phyloP scores from a whole-genome alignment of 2,888 invertebrate genomes.

The Sminthurides aquaticus region DNA sequence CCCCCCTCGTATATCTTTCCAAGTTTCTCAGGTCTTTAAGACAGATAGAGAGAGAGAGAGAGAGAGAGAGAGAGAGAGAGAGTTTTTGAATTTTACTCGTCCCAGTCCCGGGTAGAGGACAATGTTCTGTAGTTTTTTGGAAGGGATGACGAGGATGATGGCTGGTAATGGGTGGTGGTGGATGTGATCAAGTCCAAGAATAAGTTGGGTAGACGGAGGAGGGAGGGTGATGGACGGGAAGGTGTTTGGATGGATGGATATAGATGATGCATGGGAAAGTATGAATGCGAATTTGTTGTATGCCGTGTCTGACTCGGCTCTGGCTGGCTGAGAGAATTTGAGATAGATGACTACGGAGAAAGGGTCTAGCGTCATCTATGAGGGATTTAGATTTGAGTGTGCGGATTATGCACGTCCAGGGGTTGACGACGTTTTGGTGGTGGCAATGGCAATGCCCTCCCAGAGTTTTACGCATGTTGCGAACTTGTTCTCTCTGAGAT shows the following conservation, averaged over 20 bases:
- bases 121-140: too few relatives aligned
- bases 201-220: neutral
- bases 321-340: neutral
- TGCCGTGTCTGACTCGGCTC: neutral
- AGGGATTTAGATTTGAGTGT: too few relatives aligned
- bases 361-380: neutral
- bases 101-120: too few relatives aligned
- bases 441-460: conserved; percentile 9
- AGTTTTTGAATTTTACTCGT: too few relatives aligned
- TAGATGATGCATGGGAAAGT: neutral
- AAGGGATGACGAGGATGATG: too few relatives aligned
- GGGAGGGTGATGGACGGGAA: neutral
- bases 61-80: too few relatives aligned
- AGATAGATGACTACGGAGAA: neutral
- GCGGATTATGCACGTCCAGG: neutral
- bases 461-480: neutral
- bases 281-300: neutral
- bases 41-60: too few relatives aligned
- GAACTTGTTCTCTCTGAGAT: neutral
- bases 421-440: neutral
- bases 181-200: neutral
- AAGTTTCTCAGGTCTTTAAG: too few relatives aligned
- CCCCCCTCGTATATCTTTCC: too few relatives aligned
- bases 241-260: neutral
- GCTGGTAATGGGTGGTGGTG: neutral